Conservation (phyloP, 2,888 invertebrate species). For the Cerastis rubricosa region DNA sequence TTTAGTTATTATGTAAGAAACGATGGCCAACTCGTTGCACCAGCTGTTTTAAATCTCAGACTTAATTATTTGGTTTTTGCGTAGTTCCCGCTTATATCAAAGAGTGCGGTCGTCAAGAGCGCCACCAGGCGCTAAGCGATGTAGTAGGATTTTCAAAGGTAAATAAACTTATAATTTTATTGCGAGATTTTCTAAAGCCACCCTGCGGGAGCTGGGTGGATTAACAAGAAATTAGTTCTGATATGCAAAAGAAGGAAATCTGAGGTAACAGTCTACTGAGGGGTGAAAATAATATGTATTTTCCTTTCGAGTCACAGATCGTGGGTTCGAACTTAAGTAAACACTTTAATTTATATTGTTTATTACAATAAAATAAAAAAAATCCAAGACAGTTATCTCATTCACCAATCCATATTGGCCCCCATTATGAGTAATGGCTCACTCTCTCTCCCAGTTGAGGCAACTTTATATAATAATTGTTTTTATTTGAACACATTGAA, state of each 20-base stretch:
- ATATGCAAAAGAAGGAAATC: conserved; percentile 33
- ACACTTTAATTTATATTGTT: not conserved
- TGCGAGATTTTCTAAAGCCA: conserved; percentile 40
- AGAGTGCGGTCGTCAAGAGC: conserved; percentile 19
- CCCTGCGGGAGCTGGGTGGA: conserved; percentile 1
- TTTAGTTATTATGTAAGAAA: not conserved
- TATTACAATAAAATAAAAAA: not conserved
- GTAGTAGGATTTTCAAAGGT: conserved; percentile 41
- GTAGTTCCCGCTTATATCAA: conserved; percentile 28
- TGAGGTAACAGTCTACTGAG: not conserved
- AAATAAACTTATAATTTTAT: conserved; percentile 56
- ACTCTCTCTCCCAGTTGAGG: not conserved
- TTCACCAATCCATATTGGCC: not conserved
- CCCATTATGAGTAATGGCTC: not conserved
- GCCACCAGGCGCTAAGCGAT: conserved; percentile 10
- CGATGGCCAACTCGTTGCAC: not conserved
- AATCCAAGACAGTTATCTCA: not conserved
- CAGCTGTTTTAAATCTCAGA: not conserved
- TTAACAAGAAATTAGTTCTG: conserved; percentile 41
- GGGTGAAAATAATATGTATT: not conserved
- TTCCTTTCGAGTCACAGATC: not conserved
- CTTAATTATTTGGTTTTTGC: conserved; percentile 28
- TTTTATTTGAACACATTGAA: too few species aligned
- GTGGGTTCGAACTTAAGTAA: not conserved
- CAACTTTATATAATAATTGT: not conserved